A percentile compares a stretch with the other conserved stretches of the same genome.
Evolutionary conservation across 2,113 vertebrate genomes (phyloP).

Genomic region (Danionella cerebrum): DNA sequence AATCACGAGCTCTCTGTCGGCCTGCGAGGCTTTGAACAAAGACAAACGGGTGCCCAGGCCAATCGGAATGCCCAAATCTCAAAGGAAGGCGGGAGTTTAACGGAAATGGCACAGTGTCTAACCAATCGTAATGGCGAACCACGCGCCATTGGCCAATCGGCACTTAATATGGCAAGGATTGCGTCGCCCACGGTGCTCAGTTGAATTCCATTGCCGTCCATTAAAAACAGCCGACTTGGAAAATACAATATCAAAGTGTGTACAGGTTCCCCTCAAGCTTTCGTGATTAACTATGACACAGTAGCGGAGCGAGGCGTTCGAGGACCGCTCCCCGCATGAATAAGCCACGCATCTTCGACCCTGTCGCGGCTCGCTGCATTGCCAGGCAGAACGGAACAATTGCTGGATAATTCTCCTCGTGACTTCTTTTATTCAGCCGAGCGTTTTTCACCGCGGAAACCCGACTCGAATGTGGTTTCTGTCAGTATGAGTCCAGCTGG

Average conservation of each 20-base stretch:
- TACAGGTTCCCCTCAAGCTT: neutral
- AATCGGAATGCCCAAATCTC: neutral
- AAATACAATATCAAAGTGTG: conserved; percentile 51
- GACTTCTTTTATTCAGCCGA: conserved; percentile 7
- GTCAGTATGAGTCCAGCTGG: conserved; percentile 89
- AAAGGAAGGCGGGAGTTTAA: conserved; percentile 36
- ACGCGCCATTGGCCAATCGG: neutral
- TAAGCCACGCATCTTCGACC: conserved; percentile 34
- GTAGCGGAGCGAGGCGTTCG: neutral
- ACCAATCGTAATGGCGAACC: conserved; percentile 48
- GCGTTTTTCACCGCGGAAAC: conserved; percentile 49
- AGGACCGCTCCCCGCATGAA: conserved; percentile 41
- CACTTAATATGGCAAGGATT: conserved; percentile 46
- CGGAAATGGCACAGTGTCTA: conserved; percentile 7
- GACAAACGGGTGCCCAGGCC: neutral
- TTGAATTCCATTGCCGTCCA: conserved; percentile 70
- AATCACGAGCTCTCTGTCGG: neutral
- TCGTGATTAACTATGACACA: neutral
- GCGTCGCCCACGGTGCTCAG: conserved; percentile 47
- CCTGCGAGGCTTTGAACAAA: conserved; percentile 18
- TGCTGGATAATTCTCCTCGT: conserved; percentile 38
- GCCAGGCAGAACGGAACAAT: conserved; percentile 51
- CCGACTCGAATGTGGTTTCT: conserved; percentile 61
- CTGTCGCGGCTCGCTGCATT: conserved; percentile 46
- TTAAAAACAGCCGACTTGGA: conserved; percentile 58